Conservation (phyloP, 2,797 vertebrate genomes). For the Myotis findleyi region DNA sequence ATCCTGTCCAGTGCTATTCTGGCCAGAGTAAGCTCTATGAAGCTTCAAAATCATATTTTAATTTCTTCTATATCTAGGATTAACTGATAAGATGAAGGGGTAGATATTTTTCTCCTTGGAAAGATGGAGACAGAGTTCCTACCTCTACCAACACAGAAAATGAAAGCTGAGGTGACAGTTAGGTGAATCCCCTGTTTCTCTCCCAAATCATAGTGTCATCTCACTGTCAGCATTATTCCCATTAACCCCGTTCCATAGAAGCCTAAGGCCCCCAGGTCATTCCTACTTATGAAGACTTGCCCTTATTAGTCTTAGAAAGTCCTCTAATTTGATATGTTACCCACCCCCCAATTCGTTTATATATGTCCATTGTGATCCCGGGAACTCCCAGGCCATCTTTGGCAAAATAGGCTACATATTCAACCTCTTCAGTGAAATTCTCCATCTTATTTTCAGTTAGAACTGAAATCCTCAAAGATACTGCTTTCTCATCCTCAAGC, state of each 20-base stretch:
- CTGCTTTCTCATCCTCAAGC: not conserved
- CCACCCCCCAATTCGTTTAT: not conserved
- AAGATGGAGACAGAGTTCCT: not conserved
- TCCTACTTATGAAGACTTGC: not conserved
- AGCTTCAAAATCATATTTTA: conserved; percentile 21
- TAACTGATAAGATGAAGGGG: not conserved
- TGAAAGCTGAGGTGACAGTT: not conserved
- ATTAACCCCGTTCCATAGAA: not conserved
- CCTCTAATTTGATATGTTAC: not conserved
- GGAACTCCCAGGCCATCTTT: not conserved
- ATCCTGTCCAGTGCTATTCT: not conserved
- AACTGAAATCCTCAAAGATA: conserved; percentile 11
- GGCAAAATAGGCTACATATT: not conserved
- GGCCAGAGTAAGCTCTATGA: not conserved
- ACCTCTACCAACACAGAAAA: not conserved
- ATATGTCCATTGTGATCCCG: not conserved
- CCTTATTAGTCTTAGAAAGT: not conserved
- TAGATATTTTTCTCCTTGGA: not conserved
- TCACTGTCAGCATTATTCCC: not conserved
- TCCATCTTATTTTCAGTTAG: not conserved
- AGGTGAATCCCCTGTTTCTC: not conserved
- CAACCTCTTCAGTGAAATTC: not conserved
- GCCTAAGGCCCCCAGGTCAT: not conserved
- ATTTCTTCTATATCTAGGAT: not conserved
- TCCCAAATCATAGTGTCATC: not conserved